Percentiles rank a stretch among this genome's conserved stretches.
phyloP scores from a whole-genome alignment of 2,888 invertebrate genomes.

The Ptilodon capucinus region DNA sequence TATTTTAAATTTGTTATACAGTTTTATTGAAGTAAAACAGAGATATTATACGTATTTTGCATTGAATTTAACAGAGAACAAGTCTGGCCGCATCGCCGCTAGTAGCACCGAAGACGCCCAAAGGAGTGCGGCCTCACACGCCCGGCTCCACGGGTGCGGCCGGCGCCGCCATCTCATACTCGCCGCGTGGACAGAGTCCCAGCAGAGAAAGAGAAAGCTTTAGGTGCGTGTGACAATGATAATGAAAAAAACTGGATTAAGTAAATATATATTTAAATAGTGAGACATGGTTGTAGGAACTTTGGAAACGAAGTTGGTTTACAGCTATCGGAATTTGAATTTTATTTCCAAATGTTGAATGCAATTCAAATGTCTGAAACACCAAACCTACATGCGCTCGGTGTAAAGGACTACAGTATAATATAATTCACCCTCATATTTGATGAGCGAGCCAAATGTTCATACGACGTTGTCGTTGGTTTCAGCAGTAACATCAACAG shows the following conservation, averaged over 20 bases:
- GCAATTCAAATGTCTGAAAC: no score
- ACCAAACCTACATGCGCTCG: no score
- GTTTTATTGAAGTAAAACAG: not conserved
- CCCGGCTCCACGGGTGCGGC: constrained; percentile 72
- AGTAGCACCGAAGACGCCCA: constrained; percentile 77
- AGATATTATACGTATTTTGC: not conserved
- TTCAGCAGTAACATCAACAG: constrained; percentile 91
- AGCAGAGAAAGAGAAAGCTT: constrained; percentile 92
- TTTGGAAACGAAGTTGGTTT: no score
- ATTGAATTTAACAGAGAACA: constrained; percentile 55
- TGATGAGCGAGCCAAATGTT: constrained; percentile 5
- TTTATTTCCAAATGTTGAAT: no score
- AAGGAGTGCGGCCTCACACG: constrained; percentile 74
- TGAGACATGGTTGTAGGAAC: no score
- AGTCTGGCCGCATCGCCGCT: constrained; percentile 75
- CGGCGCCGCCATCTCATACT: constrained; percentile 82
- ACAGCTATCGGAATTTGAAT: no score
- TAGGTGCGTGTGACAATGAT: constrained; percentile 84
- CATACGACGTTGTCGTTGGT: constrained; percentile 21
- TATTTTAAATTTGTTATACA: not conserved
- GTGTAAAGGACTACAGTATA: no score
- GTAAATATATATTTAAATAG: no score
- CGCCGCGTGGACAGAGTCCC: constrained; percentile 90
- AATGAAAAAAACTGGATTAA: no score
- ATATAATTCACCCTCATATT: no score